A percentile compares a stretch with the other conserved stretches of the same genome.
Conservation (phyloP, 1,140 invertebrate genomes). For the Scaptomyza graminum region DNA sequence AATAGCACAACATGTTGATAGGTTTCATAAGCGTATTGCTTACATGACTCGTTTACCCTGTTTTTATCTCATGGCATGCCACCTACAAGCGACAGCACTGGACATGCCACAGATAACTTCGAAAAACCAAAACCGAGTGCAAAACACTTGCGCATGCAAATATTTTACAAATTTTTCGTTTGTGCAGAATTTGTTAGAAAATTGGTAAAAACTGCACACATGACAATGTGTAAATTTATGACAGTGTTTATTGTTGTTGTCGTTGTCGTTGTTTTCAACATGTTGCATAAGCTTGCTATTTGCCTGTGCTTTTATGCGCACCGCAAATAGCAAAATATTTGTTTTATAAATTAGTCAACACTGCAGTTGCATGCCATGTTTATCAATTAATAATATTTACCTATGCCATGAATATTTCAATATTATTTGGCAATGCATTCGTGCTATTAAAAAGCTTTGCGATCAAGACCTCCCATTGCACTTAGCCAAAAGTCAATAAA, state of each 20-base stretch:
- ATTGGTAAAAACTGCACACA: slow-evolving; percentile 55
- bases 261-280: slow-evolving; percentile 36
- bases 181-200: slow-evolving; percentile 78
- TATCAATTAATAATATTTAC: slow-evolving; percentile 57
- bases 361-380: slow-evolving; percentile 23
- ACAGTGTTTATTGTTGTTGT: slow-evolving; percentile 31
- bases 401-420: slow-evolving; percentile 36
- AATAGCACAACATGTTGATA: not conserved
- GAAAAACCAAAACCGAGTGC: slow-evolving; percentile 17
- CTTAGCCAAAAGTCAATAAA: slow-evolving; percentile 48
- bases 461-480: slow-evolving; percentile 35
- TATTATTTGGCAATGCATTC: slow-evolving; percentile 71
- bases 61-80: slow-evolving; percentile 21
- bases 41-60: slow-evolving; percentile 1
- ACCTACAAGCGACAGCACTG: slow-evolving; percentile 19
- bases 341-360: slow-evolving; percentile 73
- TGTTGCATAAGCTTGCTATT: slow-evolving; percentile 66
- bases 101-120: slow-evolving; percentile 27
- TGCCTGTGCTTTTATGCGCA: slow-evolving; percentile 61
- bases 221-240: slow-evolving; percentile 79
- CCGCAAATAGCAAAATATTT: slow-evolving; percentile 74
- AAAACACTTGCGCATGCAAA: slow-evolving; percentile 77
- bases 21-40: not conserved
- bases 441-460: not conserved
- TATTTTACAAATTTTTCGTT: slow-evolving; percentile 60